phyloP scores from a whole-genome alignment of 2,113 vertebrate species.

The Phalacrocorax brasilianus region DNA sequence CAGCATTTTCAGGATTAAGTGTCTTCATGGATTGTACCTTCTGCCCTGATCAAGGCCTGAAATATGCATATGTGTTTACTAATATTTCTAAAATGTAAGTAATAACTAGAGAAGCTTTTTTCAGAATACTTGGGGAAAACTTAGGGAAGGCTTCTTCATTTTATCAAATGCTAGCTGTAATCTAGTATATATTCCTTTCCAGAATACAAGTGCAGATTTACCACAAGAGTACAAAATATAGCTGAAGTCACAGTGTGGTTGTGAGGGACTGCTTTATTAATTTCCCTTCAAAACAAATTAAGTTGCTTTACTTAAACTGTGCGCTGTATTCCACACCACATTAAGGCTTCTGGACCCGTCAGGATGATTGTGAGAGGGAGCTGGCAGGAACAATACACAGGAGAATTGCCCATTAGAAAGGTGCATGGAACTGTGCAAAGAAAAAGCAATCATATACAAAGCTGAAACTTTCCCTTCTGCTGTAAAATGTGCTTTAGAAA shows the following conservation, averaged over 20 bases:
- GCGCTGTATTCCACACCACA: conserved; percentile 17
- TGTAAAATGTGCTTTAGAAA: background rate
- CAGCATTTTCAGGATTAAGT: background rate
- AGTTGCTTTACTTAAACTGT: conserved; percentile 50
- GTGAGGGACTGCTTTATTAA: conserved; percentile 30
- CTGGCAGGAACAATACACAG: background rate
- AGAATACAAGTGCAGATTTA: background rate
- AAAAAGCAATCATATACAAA: background rate
- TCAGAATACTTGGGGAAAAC: background rate
- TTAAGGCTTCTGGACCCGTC: conserved; percentile 23
- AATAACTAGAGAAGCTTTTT: background rate
- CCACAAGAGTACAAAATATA: background rate
- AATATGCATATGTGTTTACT: background rate
- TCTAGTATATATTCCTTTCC: background rate
- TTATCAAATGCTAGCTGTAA: background rate
- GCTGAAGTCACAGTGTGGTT: background rate
- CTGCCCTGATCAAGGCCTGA: background rate
- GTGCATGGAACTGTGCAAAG: background rate
- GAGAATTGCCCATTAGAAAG: background rate
- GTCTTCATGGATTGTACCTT: background rate
- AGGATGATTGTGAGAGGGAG: background rate
- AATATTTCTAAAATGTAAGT: background rate
- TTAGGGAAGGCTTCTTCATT: background rate
- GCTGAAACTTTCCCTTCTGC: conserved; percentile 6
- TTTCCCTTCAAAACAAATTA: conserved; percentile 61